Evolutionary conservation across 2,888 invertebrate genomes (phyloP).

Genomic region (Eulithis testata): DNA sequence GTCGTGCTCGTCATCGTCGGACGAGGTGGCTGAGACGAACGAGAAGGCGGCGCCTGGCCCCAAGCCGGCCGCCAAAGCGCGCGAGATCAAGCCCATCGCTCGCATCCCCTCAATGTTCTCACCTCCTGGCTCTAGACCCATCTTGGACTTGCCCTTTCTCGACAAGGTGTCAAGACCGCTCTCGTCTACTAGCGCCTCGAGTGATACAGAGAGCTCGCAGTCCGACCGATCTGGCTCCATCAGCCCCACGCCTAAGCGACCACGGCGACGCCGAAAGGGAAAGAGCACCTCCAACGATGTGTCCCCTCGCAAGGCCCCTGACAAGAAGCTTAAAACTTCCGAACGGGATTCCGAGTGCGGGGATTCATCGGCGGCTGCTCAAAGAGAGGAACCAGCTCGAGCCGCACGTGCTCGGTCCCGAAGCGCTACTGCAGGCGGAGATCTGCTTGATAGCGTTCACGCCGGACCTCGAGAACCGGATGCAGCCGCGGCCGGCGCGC

Average conservation of each 20-base stretch:
- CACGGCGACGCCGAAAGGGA: constrained; percentile 71
- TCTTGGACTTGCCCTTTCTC: constrained; percentile 91
- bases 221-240: constrained; percentile 70
- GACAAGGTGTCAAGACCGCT: constrained; percentile 90
- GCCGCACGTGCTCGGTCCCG: constrained; percentile 87
- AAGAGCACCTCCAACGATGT: constrained; percentile 70
- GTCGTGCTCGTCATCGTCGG: constrained; percentile 84
- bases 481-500: constrained; percentile 66
- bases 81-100: constrained; percentile 70
- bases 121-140: constrained; percentile 77
- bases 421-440: constrained; percentile 88
- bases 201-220: constrained; percentile 84
- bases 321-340: constrained; percentile 94
- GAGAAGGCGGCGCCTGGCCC: constrained; percentile 64
- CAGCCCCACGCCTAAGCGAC: constrained; percentile 74
- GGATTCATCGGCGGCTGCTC: constrained; percentile 89
- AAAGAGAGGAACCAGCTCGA: constrained; percentile 89
- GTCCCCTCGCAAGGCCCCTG: constrained; percentile 87
- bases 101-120: constrained; percentile 74
- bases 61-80: constrained; percentile 74
- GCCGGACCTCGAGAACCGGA: constrained; percentile 80
- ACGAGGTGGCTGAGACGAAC: constrained; percentile 81
- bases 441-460: constrained; percentile 86
- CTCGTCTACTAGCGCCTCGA: constrained; percentile 86
- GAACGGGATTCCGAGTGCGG: constrained; percentile 90